Evolutionary conservation across 2,797 vertebrate species (phyloP).

Genomic region (Sarcoramphus papa): DNA sequence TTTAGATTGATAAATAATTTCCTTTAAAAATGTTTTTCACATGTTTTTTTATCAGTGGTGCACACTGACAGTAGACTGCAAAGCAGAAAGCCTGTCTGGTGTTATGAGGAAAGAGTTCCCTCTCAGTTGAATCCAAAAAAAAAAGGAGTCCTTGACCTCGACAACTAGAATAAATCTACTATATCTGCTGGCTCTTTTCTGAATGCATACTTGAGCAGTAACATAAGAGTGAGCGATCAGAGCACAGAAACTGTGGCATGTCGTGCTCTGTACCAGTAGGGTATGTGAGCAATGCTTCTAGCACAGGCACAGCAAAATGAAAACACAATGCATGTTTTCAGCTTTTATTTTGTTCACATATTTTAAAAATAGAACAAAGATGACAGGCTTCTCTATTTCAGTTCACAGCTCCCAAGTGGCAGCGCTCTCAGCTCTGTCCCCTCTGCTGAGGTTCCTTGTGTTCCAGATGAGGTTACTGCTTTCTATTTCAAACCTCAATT

Average conservation of each 20-base stretch:
- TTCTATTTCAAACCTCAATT: neutral
- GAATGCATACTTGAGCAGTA: constrained; percentile 63
- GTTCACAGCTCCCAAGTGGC: neutral
- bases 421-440: neutral
- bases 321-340: neutral
- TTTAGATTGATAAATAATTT: constrained; percentile 64
- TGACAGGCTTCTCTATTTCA: neutral
- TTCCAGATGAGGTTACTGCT: neutral
- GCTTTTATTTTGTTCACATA: neutral
- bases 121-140: neutral
- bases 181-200: constrained; percentile 58
- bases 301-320: neutral
- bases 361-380: neutral
- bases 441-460: neutral
- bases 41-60: neutral
- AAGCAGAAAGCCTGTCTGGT: neutral
- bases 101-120: neutral
- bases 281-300: neutral
- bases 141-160: neutral
- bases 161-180: constrained; percentile 48
- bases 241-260: constrained; percentile 5
- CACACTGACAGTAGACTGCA: neutral
- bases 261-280: neutral
- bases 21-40: constrained; percentile 36
- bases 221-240: constrained; percentile 6